These are phyloP conservation scores for Drosophila dives DNA, from an alignment of 2,888 invertebrate genomes.

Conservation along the genomic window DNA sequence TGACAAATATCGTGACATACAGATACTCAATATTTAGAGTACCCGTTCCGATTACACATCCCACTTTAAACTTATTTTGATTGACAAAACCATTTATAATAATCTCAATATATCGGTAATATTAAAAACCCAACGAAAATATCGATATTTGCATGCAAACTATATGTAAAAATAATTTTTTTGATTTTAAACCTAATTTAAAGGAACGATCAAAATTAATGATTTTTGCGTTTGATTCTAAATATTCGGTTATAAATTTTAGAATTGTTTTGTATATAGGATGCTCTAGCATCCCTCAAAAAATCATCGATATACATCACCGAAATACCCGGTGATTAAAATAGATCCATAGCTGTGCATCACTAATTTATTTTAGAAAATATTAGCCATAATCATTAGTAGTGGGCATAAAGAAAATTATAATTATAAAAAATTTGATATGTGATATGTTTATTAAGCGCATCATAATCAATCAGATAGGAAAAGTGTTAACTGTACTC, in stretches of 20 bases:
- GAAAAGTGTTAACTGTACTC: neutral
- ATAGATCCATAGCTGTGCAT: neutral
- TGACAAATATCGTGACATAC: neutral
- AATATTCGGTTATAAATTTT: neutral
- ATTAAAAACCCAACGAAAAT: neutral
- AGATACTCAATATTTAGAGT: neutral
- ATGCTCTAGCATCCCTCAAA: neutral
- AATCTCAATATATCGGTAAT: neutral
- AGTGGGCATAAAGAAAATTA: neutral
- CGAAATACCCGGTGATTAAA: neutral
- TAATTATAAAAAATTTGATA: neutral
- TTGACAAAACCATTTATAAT: neutral
- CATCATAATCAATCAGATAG: neutral
- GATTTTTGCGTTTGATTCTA: neutral
- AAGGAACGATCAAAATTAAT: neutral
- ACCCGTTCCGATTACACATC: neutral
- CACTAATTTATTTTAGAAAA: slow-evolving; percentile 3
- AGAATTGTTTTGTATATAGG: neutral
- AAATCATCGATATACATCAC: slow-evolving; percentile 1
- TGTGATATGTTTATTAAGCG: neutral
- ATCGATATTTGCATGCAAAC: neutral
- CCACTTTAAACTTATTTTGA: neutral
- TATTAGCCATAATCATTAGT: neutral
- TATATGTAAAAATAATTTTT: neutral
- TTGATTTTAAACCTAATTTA: neutral